A percentile compares a stretch with the other conserved stretches of the same genome.
Evolutionary conservation across 2,888 invertebrate genomes (phyloP).

Genomic region (Drosophila ustulata): DNA sequence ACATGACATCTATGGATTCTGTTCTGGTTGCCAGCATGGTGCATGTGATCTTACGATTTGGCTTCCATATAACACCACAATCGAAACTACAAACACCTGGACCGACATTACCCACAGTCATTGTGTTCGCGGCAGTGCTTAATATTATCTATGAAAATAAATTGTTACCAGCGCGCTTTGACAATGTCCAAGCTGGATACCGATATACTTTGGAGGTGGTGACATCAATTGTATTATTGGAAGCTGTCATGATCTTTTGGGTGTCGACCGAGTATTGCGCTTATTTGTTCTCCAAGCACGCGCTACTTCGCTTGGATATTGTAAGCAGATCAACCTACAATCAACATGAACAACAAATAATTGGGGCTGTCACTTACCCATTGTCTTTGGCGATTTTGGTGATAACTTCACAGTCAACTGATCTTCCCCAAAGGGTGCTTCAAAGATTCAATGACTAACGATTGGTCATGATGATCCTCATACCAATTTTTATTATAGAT

Average conservation of each 20-base stretch:
- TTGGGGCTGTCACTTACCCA: constrained; percentile 57
- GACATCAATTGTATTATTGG: constrained; percentile 33
- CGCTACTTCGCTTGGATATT: constrained; percentile 27
- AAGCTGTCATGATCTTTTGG: constrained; percentile 50
- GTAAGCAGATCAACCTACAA: constrained; percentile 10
- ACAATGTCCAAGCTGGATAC: background rate
- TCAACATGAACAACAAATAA: constrained; percentile 25
- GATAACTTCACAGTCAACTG: constrained; percentile 30
- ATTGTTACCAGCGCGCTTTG: constrained; percentile 35
- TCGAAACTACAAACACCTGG: constrained; percentile 31
- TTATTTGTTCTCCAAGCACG: constrained; percentile 8
- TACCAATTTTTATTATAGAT: background rate
- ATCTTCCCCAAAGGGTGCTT: constrained; percentile 27
- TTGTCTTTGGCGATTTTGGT: constrained; percentile 48
- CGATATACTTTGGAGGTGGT: constrained; percentile 36
- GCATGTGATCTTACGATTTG: constrained; percentile 38
- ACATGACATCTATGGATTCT: constrained; percentile 43
- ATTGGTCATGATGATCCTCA: background rate
- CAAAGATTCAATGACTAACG: background rate
- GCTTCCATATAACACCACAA: constrained; percentile 26
- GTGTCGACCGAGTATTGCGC: constrained; percentile 37
- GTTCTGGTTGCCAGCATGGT: constrained; percentile 32
- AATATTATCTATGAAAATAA: constrained; percentile 51
- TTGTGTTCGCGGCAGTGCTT: constrained; percentile 40
- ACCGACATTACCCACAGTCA: constrained; percentile 26